phyloP scores from a whole-genome alignment of 2,888 invertebrate genomes.

The Euzetes globulus region DNA sequence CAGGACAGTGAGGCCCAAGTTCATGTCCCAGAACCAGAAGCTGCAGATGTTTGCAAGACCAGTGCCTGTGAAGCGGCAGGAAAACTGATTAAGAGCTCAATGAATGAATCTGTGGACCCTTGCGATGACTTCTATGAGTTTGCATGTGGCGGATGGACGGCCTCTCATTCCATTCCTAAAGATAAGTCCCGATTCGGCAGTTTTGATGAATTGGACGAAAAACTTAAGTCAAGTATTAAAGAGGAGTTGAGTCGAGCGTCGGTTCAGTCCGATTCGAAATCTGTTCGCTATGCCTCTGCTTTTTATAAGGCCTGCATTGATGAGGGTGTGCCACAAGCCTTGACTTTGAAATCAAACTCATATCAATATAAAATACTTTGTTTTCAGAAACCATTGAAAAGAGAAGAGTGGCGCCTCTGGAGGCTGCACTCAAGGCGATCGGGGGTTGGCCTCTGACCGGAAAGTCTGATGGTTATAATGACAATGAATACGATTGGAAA shows the following conservation, averaged over 20 bases:
- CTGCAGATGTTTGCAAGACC: slow-evolving; percentile 9
- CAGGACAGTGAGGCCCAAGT: not conserved
- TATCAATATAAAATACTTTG: not conserved
- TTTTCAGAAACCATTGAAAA: slow-evolving; percentile 39
- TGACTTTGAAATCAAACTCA: not conserved
- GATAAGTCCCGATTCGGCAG: slow-evolving; percentile 1
- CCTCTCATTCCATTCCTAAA: slow-evolving; percentile 30
- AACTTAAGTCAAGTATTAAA: slow-evolving; percentile 2
- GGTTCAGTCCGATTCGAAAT: not conserved
- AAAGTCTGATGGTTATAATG: not conserved
- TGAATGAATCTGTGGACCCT: slow-evolving; percentile 19
- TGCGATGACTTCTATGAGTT: slow-evolving; percentile 34
- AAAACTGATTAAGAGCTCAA: not conserved
- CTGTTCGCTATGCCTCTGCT: slow-evolving; percentile 10
- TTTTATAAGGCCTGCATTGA: slow-evolving; percentile 28
- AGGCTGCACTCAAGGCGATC: slow-evolving; percentile 3
- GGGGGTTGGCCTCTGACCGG: slow-evolving; percentile 33
- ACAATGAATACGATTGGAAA: not conserved
- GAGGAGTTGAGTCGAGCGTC: slow-evolving; percentile 1
- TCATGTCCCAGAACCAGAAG: not conserved
- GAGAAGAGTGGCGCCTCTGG: slow-evolving; percentile 42
- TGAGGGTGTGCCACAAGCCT: not conserved
- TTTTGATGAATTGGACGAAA: slow-evolving; percentile 31
- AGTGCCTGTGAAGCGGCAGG: slow-evolving; percentile 19
- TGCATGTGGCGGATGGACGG: slow-evolving; percentile 30